A percentile compares a stretch with the other conserved stretches of the same genome.
Conservation (phyloP, 1,140 invertebrate species). For the Tetranychus cinnabarinus region DNA sequence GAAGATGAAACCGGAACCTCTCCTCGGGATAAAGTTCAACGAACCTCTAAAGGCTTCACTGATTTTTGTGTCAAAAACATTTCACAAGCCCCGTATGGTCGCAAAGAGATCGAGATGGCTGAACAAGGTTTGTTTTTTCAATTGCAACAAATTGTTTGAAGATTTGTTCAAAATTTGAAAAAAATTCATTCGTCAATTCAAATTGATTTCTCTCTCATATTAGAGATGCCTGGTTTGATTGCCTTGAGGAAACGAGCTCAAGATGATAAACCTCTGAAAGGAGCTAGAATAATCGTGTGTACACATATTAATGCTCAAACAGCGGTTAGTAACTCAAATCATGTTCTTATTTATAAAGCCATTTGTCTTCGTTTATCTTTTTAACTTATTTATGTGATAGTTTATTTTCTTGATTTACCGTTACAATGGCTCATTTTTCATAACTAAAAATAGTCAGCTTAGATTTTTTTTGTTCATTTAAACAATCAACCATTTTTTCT, state of each 20-base stretch:
- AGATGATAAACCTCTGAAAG: slow-evolving; percentile 78
- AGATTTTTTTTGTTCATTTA: background rate
- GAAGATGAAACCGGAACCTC: slow-evolving; percentile 60
- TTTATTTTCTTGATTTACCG: no score
- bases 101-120: slow-evolving; percentile 92
- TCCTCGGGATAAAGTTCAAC: slow-evolving; percentile 62
- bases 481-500: background rate
- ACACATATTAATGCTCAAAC: slow-evolving; percentile 96
- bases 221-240: slow-evolving; percentile 93
- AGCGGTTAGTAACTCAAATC: slow-evolving; percentile 37
- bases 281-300: slow-evolving; percentile 87
- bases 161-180: no score
- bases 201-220: background rate
- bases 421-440: background rate
- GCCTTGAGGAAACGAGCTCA: slow-evolving; percentile 65
- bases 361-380: background rate
- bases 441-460: background rate
- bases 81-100: slow-evolving; percentile 69
- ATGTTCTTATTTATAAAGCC: slow-evolving; percentile 45
- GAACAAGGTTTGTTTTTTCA: slow-evolving; percentile 43
- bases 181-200: background rate
- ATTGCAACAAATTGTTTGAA: background rate
- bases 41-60: slow-evolving; percentile 45
- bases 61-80: slow-evolving; percentile 83
- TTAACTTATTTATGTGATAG: no score